Evolutionary conservation across 2,888 invertebrate species (phyloP).

Genomic region (Eueremaeus valkanovi): DNA sequence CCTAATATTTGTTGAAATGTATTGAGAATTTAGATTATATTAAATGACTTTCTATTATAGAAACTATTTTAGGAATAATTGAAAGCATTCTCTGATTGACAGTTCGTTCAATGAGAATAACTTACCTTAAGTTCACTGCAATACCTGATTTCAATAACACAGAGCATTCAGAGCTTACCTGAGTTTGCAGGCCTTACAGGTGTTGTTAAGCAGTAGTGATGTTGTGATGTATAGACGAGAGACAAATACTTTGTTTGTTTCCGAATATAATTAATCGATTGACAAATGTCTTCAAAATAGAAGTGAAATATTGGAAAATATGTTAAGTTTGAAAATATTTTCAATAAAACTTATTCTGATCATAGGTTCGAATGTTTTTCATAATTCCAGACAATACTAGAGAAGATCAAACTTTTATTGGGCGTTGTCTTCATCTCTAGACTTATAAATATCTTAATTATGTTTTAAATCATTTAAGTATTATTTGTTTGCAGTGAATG

Average conservation of each 20-base stretch:
- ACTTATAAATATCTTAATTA: neutral
- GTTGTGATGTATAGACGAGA: too few relatives aligned
- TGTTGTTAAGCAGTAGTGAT: neutral
- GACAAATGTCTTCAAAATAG: neutral
- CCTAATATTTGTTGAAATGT: too few relatives aligned
- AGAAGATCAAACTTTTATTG: slow-evolving; percentile 1
- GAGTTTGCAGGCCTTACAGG: neutral
- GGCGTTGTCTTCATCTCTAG: slow-evolving; percentile 27
- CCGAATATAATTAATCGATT: neutral
- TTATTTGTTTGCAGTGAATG: neutral
- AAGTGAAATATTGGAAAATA: neutral
- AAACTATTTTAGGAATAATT: too few relatives aligned
- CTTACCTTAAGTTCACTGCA: too few relatives aligned
- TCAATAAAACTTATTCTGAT: neutral
- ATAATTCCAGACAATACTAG: neutral
- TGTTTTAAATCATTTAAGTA: too few relatives aligned
- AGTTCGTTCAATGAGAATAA: too few relatives aligned
- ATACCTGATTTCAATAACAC: too few relatives aligned
- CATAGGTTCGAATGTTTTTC: neutral
- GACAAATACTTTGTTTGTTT: neutral
- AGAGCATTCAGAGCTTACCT: neutral
- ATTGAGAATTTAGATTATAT: too few relatives aligned
- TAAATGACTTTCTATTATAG: too few relatives aligned
- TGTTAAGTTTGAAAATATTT: neutral
- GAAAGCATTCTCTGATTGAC: too few relatives aligned